These are phyloP conservation scores for Axea sp. DNA, from an alignment of 2,888 invertebrate genomes.

Conservation along the genomic window DNA sequence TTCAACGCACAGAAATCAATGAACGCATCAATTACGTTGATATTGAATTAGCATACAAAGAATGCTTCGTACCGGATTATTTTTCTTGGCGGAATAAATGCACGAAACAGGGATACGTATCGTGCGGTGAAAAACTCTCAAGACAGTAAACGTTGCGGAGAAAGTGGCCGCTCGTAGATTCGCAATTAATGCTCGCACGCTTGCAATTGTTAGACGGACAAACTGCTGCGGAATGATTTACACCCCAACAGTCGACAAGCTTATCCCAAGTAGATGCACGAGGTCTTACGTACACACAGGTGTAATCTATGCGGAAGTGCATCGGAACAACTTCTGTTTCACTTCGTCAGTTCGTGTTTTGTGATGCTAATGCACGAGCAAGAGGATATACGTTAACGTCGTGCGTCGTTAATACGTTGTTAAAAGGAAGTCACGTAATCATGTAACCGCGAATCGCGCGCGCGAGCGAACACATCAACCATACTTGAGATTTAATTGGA, in stretches of 20 bases:
- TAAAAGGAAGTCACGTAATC: constrained; percentile 62
- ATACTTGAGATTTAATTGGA: constrained; percentile 51
- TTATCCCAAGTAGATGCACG: constrained; percentile 45
- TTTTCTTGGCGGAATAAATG: constrained; percentile 26
- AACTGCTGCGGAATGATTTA: constrained; percentile 66
- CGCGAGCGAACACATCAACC: constrained; percentile 46
- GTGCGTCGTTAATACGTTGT: constrained; percentile 64
- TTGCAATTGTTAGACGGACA: constrained; percentile 65
- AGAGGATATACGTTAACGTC: constrained; percentile 57
- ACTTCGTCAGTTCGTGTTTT: constrained; percentile 61
- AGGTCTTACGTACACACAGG: constrained; percentile 50
- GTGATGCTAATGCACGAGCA: constrained; percentile 61
- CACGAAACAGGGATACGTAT: constrained; percentile 11
- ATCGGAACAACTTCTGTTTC: constrained; percentile 65
- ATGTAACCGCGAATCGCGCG: constrained; percentile 48
- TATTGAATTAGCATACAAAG: constrained; percentile 49
- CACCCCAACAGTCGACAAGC: constrained; percentile 55
- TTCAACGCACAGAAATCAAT: constrained; percentile 28
- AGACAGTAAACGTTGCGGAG: constrained; percentile 52
- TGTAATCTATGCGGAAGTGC: constrained; percentile 65
- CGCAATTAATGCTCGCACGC: constrained; percentile 65
- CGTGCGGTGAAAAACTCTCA: constrained; percentile 39
- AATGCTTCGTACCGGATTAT: constrained; percentile 1
- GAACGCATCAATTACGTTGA: constrained; percentile 35
- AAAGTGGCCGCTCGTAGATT: constrained; percentile 65